Conservation (phyloP, 2,113 vertebrate genomes). For the Anolis sagrei region DNA sequence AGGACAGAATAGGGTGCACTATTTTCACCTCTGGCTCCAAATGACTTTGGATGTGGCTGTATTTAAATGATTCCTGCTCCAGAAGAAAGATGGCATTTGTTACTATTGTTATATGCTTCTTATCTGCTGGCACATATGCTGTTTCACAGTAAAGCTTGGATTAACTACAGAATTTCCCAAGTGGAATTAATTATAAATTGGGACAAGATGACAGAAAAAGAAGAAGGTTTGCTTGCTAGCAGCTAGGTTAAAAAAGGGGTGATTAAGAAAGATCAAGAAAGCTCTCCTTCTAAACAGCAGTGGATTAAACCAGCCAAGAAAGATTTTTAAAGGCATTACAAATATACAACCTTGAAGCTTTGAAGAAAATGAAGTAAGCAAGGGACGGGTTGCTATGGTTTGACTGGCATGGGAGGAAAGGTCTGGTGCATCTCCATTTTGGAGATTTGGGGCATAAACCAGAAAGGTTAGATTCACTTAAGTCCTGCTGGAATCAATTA, state of each 20-base stretch:
- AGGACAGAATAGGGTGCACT: background rate
- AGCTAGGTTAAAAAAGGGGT: background rate
- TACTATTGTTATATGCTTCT: conserved; percentile 19
- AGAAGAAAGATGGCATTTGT: conserved; percentile 17
- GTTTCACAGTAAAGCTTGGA: conserved; percentile 37
- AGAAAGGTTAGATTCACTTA: conserved; percentile 4
- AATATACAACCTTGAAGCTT: conserved; percentile 17
- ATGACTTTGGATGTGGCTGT: background rate
- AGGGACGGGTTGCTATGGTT: conserved; percentile 52
- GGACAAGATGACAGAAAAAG: conserved; percentile 39
- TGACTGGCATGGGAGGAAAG: conserved; percentile 29
- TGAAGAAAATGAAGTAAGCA: conserved; percentile 28
- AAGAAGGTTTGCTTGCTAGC: conserved; percentile 26
- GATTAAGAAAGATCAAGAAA: conserved; percentile 23
- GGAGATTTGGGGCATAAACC: background rate
- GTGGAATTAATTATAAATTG: conserved; percentile 39
- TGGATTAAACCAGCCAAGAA: background rate
- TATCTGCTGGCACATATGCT: conserved; percentile 31
- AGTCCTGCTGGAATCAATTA: background rate
- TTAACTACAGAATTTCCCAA: conserved; percentile 1
- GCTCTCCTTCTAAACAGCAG: conserved; percentile 7
- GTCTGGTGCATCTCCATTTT: background rate
- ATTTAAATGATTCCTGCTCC: conserved; percentile 10
- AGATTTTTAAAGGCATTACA: background rate
- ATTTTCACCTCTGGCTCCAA: background rate